Base-by-base conservation (phyloP, 2,113 vertebrate genomes). In the Irena cyanogastra region DNA sequence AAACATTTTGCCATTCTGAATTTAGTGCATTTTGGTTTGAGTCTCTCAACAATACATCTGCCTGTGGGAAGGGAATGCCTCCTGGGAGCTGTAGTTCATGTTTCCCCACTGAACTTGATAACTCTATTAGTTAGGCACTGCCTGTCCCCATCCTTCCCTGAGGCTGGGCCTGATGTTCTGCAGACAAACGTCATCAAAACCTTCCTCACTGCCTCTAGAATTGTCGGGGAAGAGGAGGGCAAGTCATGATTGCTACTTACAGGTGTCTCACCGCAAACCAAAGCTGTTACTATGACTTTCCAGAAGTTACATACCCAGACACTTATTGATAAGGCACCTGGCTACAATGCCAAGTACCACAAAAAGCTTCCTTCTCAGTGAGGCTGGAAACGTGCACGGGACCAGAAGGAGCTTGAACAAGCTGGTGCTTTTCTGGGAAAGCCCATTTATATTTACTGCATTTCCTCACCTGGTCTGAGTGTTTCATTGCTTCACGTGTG, bases 71-170 rank as follows among this genome's bases (percentile, higher is more conserved):
- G 27, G 18, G 33, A 90, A 56, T 27, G 75, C 39, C 92, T 95
- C 47, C 61, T 56, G 82, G 76, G 94, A 95, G 60, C 59, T 81
- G 54, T 56, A 93, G 88, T 88, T 90, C 88, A 68, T 23, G n/a
- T 41, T 80, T 88, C 53, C 59, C 53, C 28, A 41, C 8, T 82
- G 80, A 94, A 87, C 45, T 45, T 83, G 49, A 18, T 82, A 79
- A 45, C 64, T 94, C 44, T 64, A 12, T 81, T 70, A 61, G 50
- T 70, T 63, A 77, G 69, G 69, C n/a, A 59, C 27, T 10, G 24
- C 42, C 54, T 83, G 63, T 54, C 39, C 42, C 60, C 68, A 41
- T 52, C 37, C 37, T 90, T 39, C 60, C 30, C 71, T 70, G 37
- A 70, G 71, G 60, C 71, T 63, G 47, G 50, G 24, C 37, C 64